phyloP scores from a whole-genome alignment of 2,113 vertebrate species.

The Gulo gulo region DNA sequence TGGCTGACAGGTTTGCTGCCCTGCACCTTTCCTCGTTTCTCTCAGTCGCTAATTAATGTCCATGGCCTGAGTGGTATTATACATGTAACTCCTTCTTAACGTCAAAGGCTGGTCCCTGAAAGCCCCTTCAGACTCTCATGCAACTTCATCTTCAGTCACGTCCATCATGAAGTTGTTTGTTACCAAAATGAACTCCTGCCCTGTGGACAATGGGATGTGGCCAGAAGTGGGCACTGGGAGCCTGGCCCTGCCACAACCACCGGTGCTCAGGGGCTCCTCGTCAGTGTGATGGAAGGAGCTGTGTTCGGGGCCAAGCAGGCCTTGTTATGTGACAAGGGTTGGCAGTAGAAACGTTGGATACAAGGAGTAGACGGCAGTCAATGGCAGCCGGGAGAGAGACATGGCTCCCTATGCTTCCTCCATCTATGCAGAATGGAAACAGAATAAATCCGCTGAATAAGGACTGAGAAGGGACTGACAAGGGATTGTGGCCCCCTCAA shows the following conservation, averaged over 20 bases:
- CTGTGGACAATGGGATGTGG: neutral
- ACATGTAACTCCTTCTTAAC: neutral
- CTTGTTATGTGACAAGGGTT: neutral
- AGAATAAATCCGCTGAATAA: neutral
- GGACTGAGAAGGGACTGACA: neutral
- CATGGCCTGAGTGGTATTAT: neutral
- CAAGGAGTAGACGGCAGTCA: neutral
- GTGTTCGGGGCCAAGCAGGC: neutral
- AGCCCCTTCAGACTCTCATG: neutral
- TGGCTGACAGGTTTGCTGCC: neutral
- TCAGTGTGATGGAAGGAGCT: neutral
- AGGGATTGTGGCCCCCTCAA: neutral
- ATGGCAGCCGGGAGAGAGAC: accelerated
- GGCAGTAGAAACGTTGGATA: neutral
- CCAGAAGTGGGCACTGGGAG: neutral
- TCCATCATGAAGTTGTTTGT: neutral
- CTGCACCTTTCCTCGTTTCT: neutral
- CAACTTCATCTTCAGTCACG: neutral
- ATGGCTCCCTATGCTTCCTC: neutral
- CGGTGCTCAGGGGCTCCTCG: neutral
- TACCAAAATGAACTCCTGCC: neutral
- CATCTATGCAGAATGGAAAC: neutral
- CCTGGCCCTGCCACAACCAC: neutral
- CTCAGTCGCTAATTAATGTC: neutral
- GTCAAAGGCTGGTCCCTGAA: neutral